Evolutionary conservation across 2,113 vertebrate genomes (phyloP).

Genomic region (Blennius ocellaris): DNA sequence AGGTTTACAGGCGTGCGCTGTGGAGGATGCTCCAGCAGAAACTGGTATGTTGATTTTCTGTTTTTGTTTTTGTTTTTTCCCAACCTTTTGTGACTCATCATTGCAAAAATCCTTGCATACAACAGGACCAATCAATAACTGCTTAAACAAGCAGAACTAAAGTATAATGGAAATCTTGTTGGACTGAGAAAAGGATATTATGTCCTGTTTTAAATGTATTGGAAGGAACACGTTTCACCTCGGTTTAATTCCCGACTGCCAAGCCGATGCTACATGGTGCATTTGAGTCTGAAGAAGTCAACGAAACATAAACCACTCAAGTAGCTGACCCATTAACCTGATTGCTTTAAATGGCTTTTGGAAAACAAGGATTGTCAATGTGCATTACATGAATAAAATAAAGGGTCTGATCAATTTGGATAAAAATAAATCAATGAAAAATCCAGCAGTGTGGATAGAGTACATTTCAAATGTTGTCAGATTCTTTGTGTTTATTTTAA

Average conservation of each 20-base stretch:
- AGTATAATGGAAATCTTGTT: no score
- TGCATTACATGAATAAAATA: conserved; percentile 20
- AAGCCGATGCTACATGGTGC: conserved; percentile 3
- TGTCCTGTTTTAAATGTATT: no score
- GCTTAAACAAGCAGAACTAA: no score
- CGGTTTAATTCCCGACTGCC: background rate
- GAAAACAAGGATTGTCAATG: background rate
- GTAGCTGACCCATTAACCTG: conserved; percentile 17
- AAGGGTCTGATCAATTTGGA: background rate
- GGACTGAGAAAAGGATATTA: no score
- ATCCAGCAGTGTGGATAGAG: background rate
- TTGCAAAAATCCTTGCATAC: no score
- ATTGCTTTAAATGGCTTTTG: conserved; percentile 23
- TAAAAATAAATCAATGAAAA: background rate
- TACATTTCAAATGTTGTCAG: no score
- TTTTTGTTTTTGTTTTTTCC: no score
- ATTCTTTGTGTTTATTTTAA: no score
- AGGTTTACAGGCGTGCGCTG: conserved; percentile 82
- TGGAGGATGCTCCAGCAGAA: conserved; percentile 72
- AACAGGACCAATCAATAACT: no score
- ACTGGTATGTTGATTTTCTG: conserved; percentile 78
- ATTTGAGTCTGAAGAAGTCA: background rate
- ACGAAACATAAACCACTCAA: conserved; percentile 25
- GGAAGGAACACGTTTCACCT: background rate
- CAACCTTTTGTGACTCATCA: no score